Evolutionary conservation across 2,797 vertebrate species (phyloP).

Genomic region (Cygnus olor): DNA sequence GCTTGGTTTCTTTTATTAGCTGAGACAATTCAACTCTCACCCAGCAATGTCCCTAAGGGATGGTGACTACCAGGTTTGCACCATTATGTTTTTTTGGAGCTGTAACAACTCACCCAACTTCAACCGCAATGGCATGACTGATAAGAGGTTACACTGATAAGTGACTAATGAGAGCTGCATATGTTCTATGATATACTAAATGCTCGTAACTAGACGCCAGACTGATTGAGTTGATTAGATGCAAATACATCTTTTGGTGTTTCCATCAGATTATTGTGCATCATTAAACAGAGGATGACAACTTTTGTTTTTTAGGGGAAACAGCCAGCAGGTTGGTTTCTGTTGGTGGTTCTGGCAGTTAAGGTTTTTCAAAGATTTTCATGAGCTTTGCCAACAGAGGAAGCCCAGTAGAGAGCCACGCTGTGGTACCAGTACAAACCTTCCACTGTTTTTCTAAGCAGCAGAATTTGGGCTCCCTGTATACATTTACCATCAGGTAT

Average conservation of each 20-base stretch:
- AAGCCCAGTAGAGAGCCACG: background rate
- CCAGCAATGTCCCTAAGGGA: background rate
- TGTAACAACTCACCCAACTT: background rate
- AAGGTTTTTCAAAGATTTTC: background rate
- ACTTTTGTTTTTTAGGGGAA: background rate
- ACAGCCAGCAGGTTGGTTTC: background rate
- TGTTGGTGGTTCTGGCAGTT: background rate
- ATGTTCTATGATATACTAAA: background rate
- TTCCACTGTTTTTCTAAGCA: background rate
- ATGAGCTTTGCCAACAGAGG: background rate
- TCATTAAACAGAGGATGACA: background rate
- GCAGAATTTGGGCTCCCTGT: background rate
- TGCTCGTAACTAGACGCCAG: background rate
- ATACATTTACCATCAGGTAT: background rate
- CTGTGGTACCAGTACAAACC: background rate
- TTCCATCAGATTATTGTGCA: background rate
- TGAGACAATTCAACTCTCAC: too few species aligned
- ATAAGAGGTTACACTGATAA: background rate
- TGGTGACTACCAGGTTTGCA: background rate
- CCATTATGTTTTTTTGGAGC: background rate
- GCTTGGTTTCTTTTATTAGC: too few species aligned
- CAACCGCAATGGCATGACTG: background rate
- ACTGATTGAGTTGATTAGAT: background rate
- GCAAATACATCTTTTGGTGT: background rate
- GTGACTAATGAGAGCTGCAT: background rate